These are phyloP conservation scores for Tetrao urogallus DNA, from an alignment of 2,113 vertebrate species.

Conservation along the genomic window DNA sequence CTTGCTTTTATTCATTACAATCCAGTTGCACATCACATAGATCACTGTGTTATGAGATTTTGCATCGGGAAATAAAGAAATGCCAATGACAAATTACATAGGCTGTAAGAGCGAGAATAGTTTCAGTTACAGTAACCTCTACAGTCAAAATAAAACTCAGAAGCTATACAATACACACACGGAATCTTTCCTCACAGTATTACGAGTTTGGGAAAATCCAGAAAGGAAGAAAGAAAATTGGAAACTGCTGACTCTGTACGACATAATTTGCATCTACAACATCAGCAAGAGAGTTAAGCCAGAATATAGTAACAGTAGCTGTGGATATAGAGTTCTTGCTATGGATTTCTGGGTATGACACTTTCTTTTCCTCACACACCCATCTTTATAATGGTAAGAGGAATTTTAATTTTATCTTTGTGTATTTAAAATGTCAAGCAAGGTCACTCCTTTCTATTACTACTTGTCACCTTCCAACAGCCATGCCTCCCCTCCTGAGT, in stretches of 20 bases:
- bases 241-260: background rate
- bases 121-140: background rate
- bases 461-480: background rate
- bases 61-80: background rate
- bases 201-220: background rate
- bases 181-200: background rate
- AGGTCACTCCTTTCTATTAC: background rate
- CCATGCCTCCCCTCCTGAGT: background rate
- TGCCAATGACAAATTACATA: background rate
- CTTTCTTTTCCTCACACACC: accelerated
- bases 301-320: accelerated
- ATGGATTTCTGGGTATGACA: too few species aligned
- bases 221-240: background rate
- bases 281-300: background rate
- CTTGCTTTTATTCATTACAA: background rate
- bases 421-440: background rate
- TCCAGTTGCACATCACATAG: background rate
- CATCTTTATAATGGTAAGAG: background rate
- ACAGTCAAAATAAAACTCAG: background rate
- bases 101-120: background rate
- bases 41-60: accelerated
- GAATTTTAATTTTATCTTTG: background rate
- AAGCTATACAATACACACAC: background rate
- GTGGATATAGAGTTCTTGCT: accelerated
- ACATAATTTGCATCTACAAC: background rate